Evolutionary conservation across 2,797 vertebrate genomes (phyloP).

Genomic region (Myoxocephalus aenaeus): DNA sequence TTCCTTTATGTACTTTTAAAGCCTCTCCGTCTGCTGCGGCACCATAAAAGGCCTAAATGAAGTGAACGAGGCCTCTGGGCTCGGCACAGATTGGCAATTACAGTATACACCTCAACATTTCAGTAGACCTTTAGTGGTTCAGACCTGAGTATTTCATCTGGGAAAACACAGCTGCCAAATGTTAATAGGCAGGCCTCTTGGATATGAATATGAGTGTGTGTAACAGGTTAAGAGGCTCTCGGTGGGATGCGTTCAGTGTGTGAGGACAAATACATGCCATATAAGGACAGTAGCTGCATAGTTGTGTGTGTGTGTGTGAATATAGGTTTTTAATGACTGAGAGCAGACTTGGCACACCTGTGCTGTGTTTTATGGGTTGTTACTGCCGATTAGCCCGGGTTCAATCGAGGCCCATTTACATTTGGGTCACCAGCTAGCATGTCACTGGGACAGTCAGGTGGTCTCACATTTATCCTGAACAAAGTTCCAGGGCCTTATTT

Average conservation of each 20-base stretch:
- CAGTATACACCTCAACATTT: conserved; percentile 61
- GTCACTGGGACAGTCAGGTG: conserved; percentile 40
- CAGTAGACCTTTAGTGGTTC: conserved; percentile 59
- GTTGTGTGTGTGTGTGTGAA: background rate
- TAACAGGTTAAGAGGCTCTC: conserved; percentile 60
- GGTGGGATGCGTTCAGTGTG: background rate
- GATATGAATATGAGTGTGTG: conserved; percentile 40
- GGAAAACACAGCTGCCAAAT: conserved; percentile 67
- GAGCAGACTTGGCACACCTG: conserved; percentile 31
- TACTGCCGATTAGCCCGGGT: conserved; percentile 48
- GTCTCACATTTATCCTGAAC: conserved; percentile 32
- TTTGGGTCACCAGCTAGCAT: conserved; percentile 52
- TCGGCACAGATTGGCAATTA: conserved; percentile 64
- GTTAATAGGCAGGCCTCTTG: conserved; percentile 47
- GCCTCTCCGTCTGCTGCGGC: conserved; percentile 58
- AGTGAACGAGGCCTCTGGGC: conserved; percentile 66
- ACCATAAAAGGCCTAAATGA: conserved; percentile 61
- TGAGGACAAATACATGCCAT: conserved; percentile 2
- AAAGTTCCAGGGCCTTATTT: no score
- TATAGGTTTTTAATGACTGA: conserved; percentile 25
- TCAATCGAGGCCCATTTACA: conserved; percentile 60
- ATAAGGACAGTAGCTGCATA: background rate
- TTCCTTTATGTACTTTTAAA: conserved; percentile 68
- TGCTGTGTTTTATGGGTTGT: conserved; percentile 58
- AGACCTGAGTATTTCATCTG: conserved; percentile 49